These are phyloP conservation scores for Drosophila setifemur DNA, from an alignment of 1,140 invertebrate genomes.

Conservation along the genomic window DNA sequence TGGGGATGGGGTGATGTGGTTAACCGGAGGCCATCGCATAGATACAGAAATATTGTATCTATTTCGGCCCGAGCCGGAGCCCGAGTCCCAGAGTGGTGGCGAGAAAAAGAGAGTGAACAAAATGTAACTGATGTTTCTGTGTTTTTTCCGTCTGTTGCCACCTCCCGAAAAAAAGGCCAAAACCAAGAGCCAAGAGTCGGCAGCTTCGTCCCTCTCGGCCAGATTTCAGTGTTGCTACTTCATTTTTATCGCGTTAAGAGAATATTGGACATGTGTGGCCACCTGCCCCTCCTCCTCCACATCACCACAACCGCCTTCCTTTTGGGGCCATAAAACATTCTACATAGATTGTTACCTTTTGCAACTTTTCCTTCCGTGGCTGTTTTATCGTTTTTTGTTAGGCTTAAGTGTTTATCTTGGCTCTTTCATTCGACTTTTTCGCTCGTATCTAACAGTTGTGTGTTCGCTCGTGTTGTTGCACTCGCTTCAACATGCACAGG, in stretches of 20 bases:
- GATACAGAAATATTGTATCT: conserved; percentile 36
- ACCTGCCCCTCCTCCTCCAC: not conserved
- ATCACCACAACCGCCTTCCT: not conserved
- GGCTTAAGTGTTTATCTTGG: conserved; percentile 80
- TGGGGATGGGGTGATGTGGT: conserved; percentile 13
- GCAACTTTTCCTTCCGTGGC: conserved; percentile 57
- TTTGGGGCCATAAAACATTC: conserved; percentile 46
- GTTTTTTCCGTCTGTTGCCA: conserved; percentile 57
- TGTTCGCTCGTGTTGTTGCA: conserved; percentile 63
- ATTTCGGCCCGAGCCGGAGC: not conserved
- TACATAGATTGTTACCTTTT: conserved; percentile 67
- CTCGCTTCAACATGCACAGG: conserved; percentile 71
- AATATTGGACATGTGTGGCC: conserved; percentile 74
- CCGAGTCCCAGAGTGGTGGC: too few relatives aligned
- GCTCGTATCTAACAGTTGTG: conserved; percentile 74
- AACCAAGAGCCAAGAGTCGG: not conserved
- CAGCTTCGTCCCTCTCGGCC: conserved; percentile 27
- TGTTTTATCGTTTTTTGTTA: conserved; percentile 78
- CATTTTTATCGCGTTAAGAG: conserved; percentile 80
- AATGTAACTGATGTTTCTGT: conserved; percentile 77
- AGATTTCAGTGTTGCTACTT: conserved; percentile 77
- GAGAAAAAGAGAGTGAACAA: conserved; percentile 57
- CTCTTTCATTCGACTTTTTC: conserved; percentile 70
- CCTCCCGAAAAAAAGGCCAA: conserved; percentile 12
- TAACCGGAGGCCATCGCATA: conserved; percentile 37